Percentiles rank a stretch among this genome's conserved stretches.
Evolutionary conservation across 2,888 invertebrate genomes (phyloP).

Genomic region (Trilocha varians): DNA sequence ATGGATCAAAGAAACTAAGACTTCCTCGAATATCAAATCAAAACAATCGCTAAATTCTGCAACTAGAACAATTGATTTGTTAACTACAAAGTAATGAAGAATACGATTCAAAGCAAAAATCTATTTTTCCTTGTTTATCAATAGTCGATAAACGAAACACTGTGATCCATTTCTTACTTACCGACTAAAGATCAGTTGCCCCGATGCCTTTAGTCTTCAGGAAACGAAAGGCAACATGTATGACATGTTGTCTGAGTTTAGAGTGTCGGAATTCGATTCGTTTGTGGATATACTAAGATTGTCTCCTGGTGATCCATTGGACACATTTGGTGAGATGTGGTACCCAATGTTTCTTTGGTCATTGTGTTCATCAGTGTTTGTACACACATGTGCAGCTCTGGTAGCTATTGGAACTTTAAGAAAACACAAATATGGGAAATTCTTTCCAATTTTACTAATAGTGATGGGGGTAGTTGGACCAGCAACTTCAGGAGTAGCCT

Average conservation of each 20-base stretch:
- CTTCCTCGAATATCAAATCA: too few species aligned
- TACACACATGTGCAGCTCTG: conserved; percentile 91
- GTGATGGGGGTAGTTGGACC: conserved; percentile 93
- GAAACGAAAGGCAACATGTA: conserved; percentile 62
- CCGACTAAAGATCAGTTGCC: conserved; percentile 24
- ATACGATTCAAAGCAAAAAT: too few species aligned
- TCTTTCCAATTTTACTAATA: conserved; percentile 90
- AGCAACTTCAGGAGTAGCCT: conserved; percentile 88
- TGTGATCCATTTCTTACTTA: conserved; percentile 12
- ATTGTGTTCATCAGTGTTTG: conserved; percentile 92
- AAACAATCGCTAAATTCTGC: too few species aligned
- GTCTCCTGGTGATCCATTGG: conserved; percentile 76
- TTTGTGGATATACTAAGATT: conserved; percentile 80
- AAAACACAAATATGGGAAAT: conserved; percentile 96
- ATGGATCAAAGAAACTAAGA: too few species aligned
- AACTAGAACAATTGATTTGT: too few species aligned
- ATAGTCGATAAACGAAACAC: too few species aligned
- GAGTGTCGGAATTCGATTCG: conserved; percentile 76
- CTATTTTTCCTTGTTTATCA: too few species aligned
- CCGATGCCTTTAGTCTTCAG: conserved; percentile 59
- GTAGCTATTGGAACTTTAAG: conserved; percentile 93
- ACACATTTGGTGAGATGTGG: conserved; percentile 94
- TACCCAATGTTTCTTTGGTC: conserved; percentile 97
- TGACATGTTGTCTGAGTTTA: conserved; percentile 73
- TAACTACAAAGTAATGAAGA: too few species aligned